A percentile compares a stretch with the other conserved stretches of the same genome.
phyloP scores from a whole-genome alignment of 2,797 vertebrate genomes.

The Alfaro cultratus region DNA sequence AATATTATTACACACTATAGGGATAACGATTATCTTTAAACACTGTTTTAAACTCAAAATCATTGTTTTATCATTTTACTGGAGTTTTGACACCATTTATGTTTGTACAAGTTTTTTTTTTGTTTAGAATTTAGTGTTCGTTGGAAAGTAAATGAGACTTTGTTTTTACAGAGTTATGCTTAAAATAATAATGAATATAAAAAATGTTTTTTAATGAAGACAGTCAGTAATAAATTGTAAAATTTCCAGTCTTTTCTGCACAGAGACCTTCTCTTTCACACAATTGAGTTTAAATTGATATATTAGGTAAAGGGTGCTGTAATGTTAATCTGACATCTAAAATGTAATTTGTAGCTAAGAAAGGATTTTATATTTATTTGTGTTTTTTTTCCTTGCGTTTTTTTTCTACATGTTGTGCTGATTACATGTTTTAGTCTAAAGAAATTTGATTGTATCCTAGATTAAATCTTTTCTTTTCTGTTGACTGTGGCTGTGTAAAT shows the following conservation, averaged over 20 bases:
- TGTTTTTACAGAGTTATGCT: neutral
- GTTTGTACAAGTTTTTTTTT: neutral
- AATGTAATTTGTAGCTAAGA: neutral
- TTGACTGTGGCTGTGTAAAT: neutral
- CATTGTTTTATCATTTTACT: neutral
- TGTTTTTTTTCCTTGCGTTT: neutral
- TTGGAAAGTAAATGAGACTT: neutral
- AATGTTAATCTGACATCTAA: neutral
- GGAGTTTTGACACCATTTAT: neutral
- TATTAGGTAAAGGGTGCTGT: neutral
- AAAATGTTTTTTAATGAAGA: neutral
- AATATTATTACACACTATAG: neutral
- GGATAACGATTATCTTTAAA: neutral
- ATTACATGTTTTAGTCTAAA: conserved; percentile 4
- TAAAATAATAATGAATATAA: neutral
- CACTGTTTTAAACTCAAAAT: neutral
- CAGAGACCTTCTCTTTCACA: neutral
- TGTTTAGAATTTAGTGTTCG: neutral
- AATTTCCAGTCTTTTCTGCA: neutral
- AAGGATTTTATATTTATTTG: neutral
- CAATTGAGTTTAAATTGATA: neutral
- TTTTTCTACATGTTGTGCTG: neutral
- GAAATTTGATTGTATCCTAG: neutral
- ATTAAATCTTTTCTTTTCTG: neutral
- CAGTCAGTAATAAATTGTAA: neutral